Base-by-base conservation (phyloP, 2,797 vertebrate species). In the Mionectes olivaceus region DNA sequence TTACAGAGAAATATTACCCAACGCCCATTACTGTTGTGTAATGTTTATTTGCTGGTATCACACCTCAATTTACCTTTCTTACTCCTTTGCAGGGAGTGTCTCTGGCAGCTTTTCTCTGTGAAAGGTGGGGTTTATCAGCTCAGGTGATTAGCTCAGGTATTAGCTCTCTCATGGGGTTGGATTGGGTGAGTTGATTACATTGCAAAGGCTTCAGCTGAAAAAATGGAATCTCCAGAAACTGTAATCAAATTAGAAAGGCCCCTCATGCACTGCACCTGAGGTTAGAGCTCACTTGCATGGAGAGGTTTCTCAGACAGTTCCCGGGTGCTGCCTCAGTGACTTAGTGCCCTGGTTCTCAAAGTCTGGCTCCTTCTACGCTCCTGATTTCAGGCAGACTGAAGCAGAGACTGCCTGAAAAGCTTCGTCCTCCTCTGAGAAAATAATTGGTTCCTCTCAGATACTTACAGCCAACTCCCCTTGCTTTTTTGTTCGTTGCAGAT, bases 331-430 rank as follows among this genome's bases (percentile, higher is more conserved):
- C 57, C 35, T 55, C 24, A 15, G 43, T 41, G 46, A 64, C 53
- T 35, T 9, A n/a, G 25, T 4, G 4, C 14, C 21, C 9, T 24
- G 53, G 10, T 47, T 68, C 17, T 32, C 37, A 9, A 8, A 11
- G 3, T 4, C 22, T 19, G 8, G 2, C 7, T 6, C 28, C 8
- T 74, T 60, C 46, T 0, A 0, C 1, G 1, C 35, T 56, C 11
- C 35, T 39, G 7, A 2, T 28, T 19, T 47, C 52, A 68, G 57
- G 47, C 27, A 35, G 21, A 11, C 4, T 6, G 21, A 64, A 63
- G 53, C 30, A 21, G 5, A 43, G 91, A 27, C 33, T 44, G 17
- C 23, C 33, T 8, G 2, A 32, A n/a, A 25, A 55, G 3, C n/a
- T 30, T 57, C 15, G 1, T 43, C 33, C 11, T 75, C 24, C n/a